Evolutionary conservation across 37 sponge, comb jelly and placozoan genomes (phyloP).

Genomic region (Cliona cf. orientalis): DNA sequence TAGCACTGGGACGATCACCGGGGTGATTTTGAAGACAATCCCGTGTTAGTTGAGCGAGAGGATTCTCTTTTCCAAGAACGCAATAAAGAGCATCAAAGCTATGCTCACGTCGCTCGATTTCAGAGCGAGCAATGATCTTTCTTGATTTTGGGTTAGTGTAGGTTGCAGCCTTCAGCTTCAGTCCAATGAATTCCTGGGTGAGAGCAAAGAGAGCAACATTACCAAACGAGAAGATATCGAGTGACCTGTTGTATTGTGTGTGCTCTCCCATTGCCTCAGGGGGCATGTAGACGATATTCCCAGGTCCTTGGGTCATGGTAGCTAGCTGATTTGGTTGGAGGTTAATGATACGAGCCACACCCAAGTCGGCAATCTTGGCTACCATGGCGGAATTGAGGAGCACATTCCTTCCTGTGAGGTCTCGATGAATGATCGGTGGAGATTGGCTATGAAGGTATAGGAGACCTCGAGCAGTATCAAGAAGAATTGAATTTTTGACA

Average conservation of each 20-base stretch:
- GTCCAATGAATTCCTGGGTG: constrained; percentile 28
- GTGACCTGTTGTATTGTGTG: neutral
- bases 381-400: constrained; percentile 44
- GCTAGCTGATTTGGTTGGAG: neutral
- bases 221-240: constrained; percentile 64
- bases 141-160: neutral
- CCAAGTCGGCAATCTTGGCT: constrained; percentile 76
- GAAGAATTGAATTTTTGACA: constrained; percentile 30
- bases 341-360: constrained; percentile 50
- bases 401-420: constrained; percentile 60
- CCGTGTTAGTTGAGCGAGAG: neutral
- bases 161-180: neutral
- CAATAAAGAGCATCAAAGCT: neutral
- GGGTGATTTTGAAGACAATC: neutral
- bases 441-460: constrained; percentile 57
- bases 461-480: constrained; percentile 47
- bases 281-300: constrained; percentile 43
- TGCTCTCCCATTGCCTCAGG: constrained; percentile 9
- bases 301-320: neutral
- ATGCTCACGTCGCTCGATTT: neutral
- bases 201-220: constrained; percentile 30
- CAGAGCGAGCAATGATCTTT: neutral
- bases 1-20: neutral
- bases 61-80: neutral
- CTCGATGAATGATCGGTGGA: constrained; percentile 67